These are phyloP conservation scores for Gastracanthus pulcherrimus DNA, from an alignment of 2,888 invertebrate species.

Conservation along the genomic window DNA sequence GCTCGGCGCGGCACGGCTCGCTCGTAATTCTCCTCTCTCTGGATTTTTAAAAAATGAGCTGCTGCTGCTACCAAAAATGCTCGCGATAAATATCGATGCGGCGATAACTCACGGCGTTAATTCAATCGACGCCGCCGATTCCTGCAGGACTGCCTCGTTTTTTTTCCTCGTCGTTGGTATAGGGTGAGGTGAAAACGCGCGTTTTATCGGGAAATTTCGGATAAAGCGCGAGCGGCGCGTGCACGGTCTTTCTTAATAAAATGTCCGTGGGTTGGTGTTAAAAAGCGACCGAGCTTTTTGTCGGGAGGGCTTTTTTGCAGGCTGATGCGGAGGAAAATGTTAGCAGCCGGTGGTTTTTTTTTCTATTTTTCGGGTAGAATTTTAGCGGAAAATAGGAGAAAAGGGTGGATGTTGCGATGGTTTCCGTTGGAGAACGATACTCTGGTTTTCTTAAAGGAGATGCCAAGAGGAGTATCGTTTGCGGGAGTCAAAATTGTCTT, in stretches of 20 bases:
- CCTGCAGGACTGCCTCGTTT: neutral
- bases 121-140: constrained; percentile 66
- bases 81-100: constrained; percentile 68
- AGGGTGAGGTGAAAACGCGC: neutral
- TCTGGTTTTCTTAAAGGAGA: too few species aligned
- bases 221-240: too few species aligned
- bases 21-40: constrained; percentile 67
- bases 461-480: too few species aligned
- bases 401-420: neutral
- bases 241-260: constrained; percentile 54
- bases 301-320: too few species aligned
- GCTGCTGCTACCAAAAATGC: neutral
- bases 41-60: constrained; percentile 71
- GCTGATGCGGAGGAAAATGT: too few species aligned
- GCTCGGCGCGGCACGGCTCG: too few species aligned
- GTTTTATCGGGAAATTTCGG: constrained; percentile 20
- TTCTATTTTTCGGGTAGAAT: neutral
- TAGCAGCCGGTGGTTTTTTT: neutral
- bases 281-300: too few species aligned
- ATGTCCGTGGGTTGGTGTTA: constrained; percentile 6
- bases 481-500: too few species aligned
- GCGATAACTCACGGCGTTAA: constrained; percentile 70
- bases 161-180: neutral
- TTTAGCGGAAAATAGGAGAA: neutral
- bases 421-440: too few species aligned